These are phyloP conservation scores for Channa argus DNA, from an alignment of 2,113 vertebrate species.

Conservation along the genomic window DNA sequence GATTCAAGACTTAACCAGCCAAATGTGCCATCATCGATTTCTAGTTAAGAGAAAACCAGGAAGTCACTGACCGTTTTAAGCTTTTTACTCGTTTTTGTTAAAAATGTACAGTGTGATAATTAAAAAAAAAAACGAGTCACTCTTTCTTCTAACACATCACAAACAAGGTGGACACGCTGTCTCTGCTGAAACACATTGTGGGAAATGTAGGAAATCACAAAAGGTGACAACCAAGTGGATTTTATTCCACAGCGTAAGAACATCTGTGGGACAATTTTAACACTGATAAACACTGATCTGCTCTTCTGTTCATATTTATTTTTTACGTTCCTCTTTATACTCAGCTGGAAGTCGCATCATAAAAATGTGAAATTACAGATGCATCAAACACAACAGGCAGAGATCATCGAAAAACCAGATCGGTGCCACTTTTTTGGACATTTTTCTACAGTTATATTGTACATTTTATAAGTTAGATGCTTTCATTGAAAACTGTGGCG, in stretches of 20 bases:
- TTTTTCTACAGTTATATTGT: conserved; percentile 27
- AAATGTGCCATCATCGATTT: no score
- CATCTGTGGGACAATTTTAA: background rate
- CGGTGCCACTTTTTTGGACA: background rate
- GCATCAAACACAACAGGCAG: background rate
- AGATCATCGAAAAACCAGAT: background rate
- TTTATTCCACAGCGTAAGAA: conserved; percentile 1
- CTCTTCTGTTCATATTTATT: background rate
- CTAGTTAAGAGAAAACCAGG: no score
- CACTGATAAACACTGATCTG: background rate
- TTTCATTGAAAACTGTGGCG: background rate
- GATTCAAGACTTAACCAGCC: no score
- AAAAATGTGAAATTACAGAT: no score
- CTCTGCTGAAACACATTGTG: conserved; percentile 27
- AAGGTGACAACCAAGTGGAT: background rate
- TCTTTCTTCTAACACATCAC: no score
- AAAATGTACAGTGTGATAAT: no score
- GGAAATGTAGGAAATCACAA: conserved; percentile 25
- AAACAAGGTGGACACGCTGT: background rate
- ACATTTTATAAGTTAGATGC: conserved; percentile 6
- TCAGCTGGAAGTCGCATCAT: background rate
- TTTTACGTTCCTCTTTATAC: no score
- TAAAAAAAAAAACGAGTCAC: no score
- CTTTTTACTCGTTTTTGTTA: no score
- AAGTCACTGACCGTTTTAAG: no score